A percentile compares a stretch with the other conserved stretches of the same genome.
Evolutionary conservation across 2,888 invertebrate genomes (phyloP).

Genomic region (Alloplasta piceator): DNA sequence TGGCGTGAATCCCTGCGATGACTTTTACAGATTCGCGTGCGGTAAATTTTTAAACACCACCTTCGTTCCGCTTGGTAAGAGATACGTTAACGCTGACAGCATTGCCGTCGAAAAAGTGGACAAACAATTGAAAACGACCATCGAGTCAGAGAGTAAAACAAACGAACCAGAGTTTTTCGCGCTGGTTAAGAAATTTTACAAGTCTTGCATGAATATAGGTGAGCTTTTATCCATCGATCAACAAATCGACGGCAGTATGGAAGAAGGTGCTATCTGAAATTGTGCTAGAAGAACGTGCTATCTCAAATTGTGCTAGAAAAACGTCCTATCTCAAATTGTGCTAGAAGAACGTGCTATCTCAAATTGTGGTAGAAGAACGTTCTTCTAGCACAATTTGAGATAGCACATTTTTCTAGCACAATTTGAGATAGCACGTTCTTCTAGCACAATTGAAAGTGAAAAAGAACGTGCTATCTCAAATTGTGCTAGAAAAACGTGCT

Average conservation of each 20-base stretch:
- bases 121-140: constrained; percentile 87
- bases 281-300: too few relatives aligned
- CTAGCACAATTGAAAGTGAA: too few relatives aligned
- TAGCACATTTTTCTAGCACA: too few relatives aligned
- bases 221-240: constrained; percentile 80
- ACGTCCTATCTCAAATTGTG: too few relatives aligned
- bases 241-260: not conserved
- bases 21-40: constrained; percentile 83
- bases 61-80: constrained; percentile 90
- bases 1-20: constrained; percentile 89
- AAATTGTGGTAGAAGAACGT: too few relatives aligned
- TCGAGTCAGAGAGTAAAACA: constrained; percentile 85
- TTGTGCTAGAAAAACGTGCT: too few relatives aligned
- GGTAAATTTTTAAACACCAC: constrained; percentile 88
- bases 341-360: too few relatives aligned
- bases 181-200: constrained; percentile 93
- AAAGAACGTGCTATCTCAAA: too few relatives aligned
- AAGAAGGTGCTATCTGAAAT: too few relatives aligned
- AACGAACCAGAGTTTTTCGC: constrained; percentile 87
- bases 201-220: constrained; percentile 95
- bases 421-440: too few relatives aligned
- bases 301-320: too few relatives aligned
- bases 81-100: constrained; percentile 89
- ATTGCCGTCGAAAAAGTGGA: constrained; percentile 89
- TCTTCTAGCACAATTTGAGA: too few relatives aligned